Evolutionary conservation across 2,797 vertebrate species (phyloP).

Genomic region (Pygocentrus nattereri): DNA sequence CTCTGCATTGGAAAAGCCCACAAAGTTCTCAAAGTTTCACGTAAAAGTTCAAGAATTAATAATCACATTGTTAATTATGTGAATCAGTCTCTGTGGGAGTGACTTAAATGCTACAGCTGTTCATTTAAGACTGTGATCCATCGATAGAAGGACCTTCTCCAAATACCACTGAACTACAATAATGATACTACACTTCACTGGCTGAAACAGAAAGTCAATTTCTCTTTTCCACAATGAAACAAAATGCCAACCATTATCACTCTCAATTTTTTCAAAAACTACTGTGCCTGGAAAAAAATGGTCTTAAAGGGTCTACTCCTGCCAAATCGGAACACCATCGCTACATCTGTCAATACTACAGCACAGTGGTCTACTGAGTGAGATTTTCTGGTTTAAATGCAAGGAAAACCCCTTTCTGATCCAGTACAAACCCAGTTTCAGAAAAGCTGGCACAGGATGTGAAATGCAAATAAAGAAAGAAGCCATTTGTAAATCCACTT

Average conservation of each 20-base stretch:
- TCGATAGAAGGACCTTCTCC: not conserved
- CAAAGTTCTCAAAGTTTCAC: not conserved
- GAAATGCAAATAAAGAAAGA: too few species aligned
- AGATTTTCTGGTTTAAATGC: too few species aligned
- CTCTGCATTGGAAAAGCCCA: too few species aligned
- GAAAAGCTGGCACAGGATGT: too few species aligned
- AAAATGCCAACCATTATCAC: not conserved
- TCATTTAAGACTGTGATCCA: not conserved
- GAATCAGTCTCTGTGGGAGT: not conserved
- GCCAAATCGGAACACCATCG: too few species aligned
- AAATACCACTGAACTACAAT: not conserved
- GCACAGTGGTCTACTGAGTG: too few species aligned
- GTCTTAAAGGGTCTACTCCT: not conserved
- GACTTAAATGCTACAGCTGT: not conserved
- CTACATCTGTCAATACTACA: too few species aligned
- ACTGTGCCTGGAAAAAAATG: not conserved
- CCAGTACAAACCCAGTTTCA: too few species aligned
- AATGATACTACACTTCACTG: not conserved
- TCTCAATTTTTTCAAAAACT: not conserved
- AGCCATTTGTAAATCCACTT: too few species aligned
- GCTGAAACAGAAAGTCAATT: not conserved
- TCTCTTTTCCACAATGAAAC: not conserved
- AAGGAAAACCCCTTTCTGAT: too few species aligned
- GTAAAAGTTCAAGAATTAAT: not conserved
- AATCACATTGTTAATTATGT: not conserved